These are phyloP conservation scores for Macrosoma leucophasiata DNA, from an alignment of 2,888 invertebrate genomes.

Conservation along the genomic window DNA sequence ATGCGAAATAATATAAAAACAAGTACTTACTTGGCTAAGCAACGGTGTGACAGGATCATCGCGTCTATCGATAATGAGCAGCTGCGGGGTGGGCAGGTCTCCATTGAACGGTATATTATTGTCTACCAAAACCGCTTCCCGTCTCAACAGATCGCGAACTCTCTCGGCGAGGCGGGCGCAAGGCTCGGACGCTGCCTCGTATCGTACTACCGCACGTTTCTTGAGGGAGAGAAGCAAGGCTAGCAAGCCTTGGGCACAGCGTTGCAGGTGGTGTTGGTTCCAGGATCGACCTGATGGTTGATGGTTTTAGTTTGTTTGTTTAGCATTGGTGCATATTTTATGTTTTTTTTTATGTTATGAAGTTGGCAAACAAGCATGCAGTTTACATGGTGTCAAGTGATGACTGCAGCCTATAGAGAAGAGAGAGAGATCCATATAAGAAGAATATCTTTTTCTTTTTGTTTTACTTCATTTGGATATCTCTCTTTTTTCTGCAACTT, in stretches of 20 bases:
- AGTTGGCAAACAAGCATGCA: no score
- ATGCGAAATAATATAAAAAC: no score
- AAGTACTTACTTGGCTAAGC: conserved; percentile 82
- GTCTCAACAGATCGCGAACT: conserved; percentile 87
- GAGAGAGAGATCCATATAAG: not conserved
- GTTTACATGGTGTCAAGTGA: no score
- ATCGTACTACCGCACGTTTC: conserved; percentile 91
- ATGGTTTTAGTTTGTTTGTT: not conserved
- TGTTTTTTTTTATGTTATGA: no score
- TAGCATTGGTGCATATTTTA: no score
- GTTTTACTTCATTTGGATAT: no score
- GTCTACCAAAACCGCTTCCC: conserved; percentile 92
- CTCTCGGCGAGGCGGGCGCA: conserved; percentile 90
- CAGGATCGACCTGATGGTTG: conserved; percentile 77
- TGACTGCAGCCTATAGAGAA: not conserved
- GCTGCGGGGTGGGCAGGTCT: conserved; percentile 82
- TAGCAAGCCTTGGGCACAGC: conserved; percentile 89
- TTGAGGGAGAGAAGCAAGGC: conserved; percentile 92
- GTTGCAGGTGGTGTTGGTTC: conserved; percentile 84
- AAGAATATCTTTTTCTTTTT: no score
- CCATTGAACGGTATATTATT: conserved; percentile 88
- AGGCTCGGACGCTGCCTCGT: conserved; percentile 89
- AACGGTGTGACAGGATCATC: conserved; percentile 98
- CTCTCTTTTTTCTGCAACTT: no score
- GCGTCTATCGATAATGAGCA: conserved; percentile 93